Conservation (phyloP, 2,113 vertebrate species). For the Trogon surrucura region DNA sequence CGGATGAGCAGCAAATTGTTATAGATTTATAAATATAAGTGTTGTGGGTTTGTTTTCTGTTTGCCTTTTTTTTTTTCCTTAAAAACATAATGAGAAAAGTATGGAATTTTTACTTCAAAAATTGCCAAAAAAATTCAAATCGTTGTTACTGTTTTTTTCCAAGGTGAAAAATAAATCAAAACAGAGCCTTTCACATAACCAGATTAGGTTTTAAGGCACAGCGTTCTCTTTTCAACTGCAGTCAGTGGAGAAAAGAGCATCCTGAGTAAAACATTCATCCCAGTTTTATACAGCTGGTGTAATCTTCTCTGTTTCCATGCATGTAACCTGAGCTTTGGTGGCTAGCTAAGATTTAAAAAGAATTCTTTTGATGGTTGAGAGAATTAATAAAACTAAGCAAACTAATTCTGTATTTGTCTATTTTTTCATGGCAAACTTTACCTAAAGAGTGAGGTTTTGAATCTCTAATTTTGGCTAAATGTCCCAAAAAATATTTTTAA, state of each 20-base stretch:
- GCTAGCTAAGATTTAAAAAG: neutral
- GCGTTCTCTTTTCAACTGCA: neutral
- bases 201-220: neutral
- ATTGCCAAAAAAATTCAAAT: neutral
- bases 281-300: neutral
- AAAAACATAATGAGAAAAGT: neutral
- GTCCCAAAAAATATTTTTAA: neutral
- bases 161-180: neutral
- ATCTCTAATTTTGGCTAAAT: neutral
- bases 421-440: neutral
- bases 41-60: no score
- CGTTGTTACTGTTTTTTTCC: neutral
- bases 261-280: neutral
- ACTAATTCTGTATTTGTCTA: neutral
- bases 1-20: neutral
- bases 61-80: neutral
- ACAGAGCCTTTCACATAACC: neutral
- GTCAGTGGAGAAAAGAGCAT: neutral
- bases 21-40: neutral
- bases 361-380: neutral
- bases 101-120: neutral
- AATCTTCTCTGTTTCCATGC: neutral
- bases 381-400: neutral
- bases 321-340: neutral
- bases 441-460: accelerated